Evolutionary conservation across 2,797 vertebrate species (phyloP), one percentile per base, ranked within the genome.

Genomic region (Leucoraja ocellata): DNA sequence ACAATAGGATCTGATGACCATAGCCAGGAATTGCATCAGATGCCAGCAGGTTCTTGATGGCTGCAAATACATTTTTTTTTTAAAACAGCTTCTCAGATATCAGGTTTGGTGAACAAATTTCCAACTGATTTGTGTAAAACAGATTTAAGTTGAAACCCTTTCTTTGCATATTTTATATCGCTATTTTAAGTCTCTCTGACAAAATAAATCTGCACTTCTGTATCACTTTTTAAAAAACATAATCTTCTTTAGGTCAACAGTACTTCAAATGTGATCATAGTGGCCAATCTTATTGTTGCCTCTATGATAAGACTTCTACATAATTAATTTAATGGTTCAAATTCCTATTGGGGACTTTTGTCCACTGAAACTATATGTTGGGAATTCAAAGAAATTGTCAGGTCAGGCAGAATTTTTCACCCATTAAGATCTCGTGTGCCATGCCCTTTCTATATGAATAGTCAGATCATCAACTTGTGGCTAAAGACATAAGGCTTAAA

Each of bases 11-110:
- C 94, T 94, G 95, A 63, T 96, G 95, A 0, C 97, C 98, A 74
- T 95, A 96, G 93, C 95, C 95, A 0, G 98, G 98, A 0, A 96
- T 95, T 0, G 94, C 95, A 0, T 94, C 94, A 90, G 94, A 93
- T 16, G 91, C 94, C 93, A 98, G 94, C 98, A 98, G 99, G 93
- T 95, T 96, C 95, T 95, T 96, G 94, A 99, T 97, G 39, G 98
- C 98, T 99, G 95, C 32, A 32, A 32, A 32, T 32, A 32, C 32
- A 32, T 32, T 32, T 32, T 32, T 32, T 32, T 32, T 32, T 32
- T 32, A 32, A 32, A 32, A 32, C 46, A 54, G 46, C 46, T 46
- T 76, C 91, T 74, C 71, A 93, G 74, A 63, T 32, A 86, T 68
- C 16, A 18, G 10, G 65, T 93, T 77, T 77, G 73, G 74, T 25